Evolutionary conservation across 2,888 invertebrate genomes (phyloP).

Genomic region (Drosophila antonietae): DNA sequence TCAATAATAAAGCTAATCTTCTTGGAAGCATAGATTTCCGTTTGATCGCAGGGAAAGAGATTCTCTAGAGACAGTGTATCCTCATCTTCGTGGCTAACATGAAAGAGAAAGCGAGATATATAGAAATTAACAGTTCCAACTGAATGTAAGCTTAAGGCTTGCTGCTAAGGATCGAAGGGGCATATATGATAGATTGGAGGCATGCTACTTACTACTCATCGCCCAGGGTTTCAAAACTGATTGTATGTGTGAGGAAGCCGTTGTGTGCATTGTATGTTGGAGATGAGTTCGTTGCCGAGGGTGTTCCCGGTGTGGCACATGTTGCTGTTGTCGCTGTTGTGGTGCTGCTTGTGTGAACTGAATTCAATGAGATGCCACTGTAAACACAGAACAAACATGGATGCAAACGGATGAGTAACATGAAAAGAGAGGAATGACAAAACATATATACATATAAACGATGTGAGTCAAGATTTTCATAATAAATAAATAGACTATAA

Average conservation of each 20-base stretch:
- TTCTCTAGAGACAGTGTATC: conserved; percentile 82
- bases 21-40: conserved; percentile 82
- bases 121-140: background rate
- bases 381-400: conserved; percentile 39
- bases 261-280: conserved; percentile 65
- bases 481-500: background rate
- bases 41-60: conserved; percentile 83
- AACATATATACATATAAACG: no score
- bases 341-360: conserved; percentile 23
- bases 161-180: background rate
- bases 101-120: background rate
- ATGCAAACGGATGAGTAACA: conserved; percentile 29
- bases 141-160: background rate
- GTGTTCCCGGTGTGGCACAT: conserved; percentile 33
- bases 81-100: conserved; percentile 80
- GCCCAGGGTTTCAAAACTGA: conserved; percentile 75
- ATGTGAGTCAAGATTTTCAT: background rate
- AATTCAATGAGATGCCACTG: conserved; percentile 75
- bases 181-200: background rate
- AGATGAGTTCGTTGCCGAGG: conserved; percentile 57
- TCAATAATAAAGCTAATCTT: conserved; percentile 84
- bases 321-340: conserved; percentile 32
- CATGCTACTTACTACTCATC: conserved; percentile 81
- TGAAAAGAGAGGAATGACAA: background rate
- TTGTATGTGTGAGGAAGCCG: conserved; percentile 69